Evolutionary conservation across 2,888 invertebrate species (phyloP), one percentile per base, ranked within the genome.

Genomic region (Crepidodera aurea): DNA sequence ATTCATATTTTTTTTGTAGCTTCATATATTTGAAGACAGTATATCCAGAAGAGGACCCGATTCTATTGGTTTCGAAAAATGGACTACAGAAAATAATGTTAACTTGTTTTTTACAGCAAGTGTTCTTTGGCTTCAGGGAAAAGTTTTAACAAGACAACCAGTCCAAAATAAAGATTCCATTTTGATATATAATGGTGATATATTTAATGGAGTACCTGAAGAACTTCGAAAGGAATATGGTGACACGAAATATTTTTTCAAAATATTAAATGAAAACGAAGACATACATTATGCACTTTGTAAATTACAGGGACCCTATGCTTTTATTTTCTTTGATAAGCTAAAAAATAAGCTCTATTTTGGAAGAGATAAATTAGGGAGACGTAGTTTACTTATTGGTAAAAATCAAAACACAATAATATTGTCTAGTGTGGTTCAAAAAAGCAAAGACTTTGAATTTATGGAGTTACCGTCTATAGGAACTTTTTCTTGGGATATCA

Each of bases 181-280:
- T 55, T 82, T 97, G 57, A 79, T 95, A 16, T 95, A 91, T 84
- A 97, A 97, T 83, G 97, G 96, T 22, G 96, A 98, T 81, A 86
- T 94, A 68, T 96, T 91, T 82, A 87, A 83, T 34, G 71, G 74
- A 22, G 70, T 75, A 25, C 51, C 71, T 34, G 66, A 84, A 70
- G 77, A 82, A 25, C 71, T 78, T 40, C 79, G 82, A 76, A 68
- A 76, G 13, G 67, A 51, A 32, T 63, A 71, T 50, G 75, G 86
- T 65, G 89, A 90, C 73, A 87, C 88, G 0, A 71, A 79, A 68
- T 75, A 82, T 67, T 80, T 89, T 60, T 80, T 85, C 73, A 71
- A 82, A 1, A 78, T 72, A 61, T 59, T 86, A 51, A 71, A 74
- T 62, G 62, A 64, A 22, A 76, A 79, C 6, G 58, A 69, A 34